These are phyloP conservation scores for Tuta absoluta DNA, from an alignment of 2,888 invertebrate species.

Conservation along the genomic window DNA sequence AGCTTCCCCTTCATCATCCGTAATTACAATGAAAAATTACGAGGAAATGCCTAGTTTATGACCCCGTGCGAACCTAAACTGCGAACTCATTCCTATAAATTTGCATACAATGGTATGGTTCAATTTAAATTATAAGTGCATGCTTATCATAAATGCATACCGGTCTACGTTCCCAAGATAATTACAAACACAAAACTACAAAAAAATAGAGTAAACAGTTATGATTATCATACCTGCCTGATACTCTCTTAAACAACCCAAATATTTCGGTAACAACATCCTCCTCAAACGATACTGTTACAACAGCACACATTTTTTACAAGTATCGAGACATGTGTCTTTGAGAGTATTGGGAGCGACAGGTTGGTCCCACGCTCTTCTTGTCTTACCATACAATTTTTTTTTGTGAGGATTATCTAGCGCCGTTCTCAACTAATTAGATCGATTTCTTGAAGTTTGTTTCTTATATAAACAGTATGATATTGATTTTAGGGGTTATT, in stretches of 20 bases:
- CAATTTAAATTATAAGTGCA: slow-evolving; percentile 25
- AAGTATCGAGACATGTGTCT: slow-evolving; percentile 23
- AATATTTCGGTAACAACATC: slow-evolving; percentile 18
- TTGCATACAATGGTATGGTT: slow-evolving; percentile 29
- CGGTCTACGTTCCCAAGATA: neutral
- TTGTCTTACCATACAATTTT: slow-evolving; percentile 26
- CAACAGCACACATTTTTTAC: slow-evolving; percentile 23
- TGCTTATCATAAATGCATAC: slow-evolving; percentile 18
- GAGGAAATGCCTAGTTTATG: slow-evolving; percentile 24
- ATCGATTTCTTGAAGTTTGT: slow-evolving; percentile 3
- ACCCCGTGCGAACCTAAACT: slow-evolving; percentile 23
- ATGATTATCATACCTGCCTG: neutral
- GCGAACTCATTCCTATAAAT: slow-evolving; percentile 15
- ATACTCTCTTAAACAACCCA: slow-evolving; percentile 2
- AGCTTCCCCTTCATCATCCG: slow-evolving; percentile 2
- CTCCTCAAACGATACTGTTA: slow-evolving; percentile 15
- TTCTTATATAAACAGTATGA: slow-evolving; percentile 1
- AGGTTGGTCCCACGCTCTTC: slow-evolving; percentile 29
- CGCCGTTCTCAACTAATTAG: slow-evolving; percentile 17
- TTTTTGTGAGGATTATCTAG: slow-evolving; percentile 23
- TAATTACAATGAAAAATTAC: slow-evolving; percentile 13
- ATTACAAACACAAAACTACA: neutral
- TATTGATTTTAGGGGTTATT: slow-evolving; percentile 28
- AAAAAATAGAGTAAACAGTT: slow-evolving; percentile 3
- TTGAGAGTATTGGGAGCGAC: slow-evolving; percentile 33